These are phyloP conservation scores for Piaya cayana DNA, from an alignment of 2,113 vertebrate genomes.

Conservation along the genomic window DNA sequence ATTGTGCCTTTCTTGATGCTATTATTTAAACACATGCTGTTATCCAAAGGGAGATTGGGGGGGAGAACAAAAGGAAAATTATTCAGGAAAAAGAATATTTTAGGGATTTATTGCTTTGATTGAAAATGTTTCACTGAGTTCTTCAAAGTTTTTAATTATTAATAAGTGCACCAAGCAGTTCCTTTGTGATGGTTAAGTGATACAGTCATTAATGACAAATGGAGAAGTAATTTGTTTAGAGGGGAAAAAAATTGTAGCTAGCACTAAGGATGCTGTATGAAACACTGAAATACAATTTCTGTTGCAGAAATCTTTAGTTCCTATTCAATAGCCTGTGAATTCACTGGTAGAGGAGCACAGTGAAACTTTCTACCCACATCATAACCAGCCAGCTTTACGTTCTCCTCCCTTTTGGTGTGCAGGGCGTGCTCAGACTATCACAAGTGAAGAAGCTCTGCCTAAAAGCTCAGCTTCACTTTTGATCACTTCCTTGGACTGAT, in stretches of 20 bases:
- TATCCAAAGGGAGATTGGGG: not conserved
- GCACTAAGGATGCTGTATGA: not conserved
- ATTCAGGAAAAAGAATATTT: not conserved
- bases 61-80: not conserved
- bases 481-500: fast-evolving
- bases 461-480: not conserved
- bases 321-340: not conserved
- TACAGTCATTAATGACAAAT: constrained; percentile 51
- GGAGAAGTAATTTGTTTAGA: constrained; percentile 23
- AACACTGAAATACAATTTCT: not conserved
- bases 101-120: not conserved
- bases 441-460: not conserved
- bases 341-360: not conserved
- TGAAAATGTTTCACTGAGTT: not conserved
- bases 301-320: not conserved
- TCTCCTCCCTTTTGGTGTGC: not conserved
- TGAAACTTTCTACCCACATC: not conserved
- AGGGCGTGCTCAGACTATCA: not conserved
- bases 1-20: not conserved
- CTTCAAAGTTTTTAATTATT: constrained; percentile 46
- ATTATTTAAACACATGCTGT: not conserved
- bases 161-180: not conserved
- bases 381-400: not conserved
- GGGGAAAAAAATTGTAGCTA: not conserved
- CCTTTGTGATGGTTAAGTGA: constrained; percentile 29